Evolutionary conservation across 2,113 vertebrate species (phyloP).

Genomic region (Xyliphius kryptos): DNA sequence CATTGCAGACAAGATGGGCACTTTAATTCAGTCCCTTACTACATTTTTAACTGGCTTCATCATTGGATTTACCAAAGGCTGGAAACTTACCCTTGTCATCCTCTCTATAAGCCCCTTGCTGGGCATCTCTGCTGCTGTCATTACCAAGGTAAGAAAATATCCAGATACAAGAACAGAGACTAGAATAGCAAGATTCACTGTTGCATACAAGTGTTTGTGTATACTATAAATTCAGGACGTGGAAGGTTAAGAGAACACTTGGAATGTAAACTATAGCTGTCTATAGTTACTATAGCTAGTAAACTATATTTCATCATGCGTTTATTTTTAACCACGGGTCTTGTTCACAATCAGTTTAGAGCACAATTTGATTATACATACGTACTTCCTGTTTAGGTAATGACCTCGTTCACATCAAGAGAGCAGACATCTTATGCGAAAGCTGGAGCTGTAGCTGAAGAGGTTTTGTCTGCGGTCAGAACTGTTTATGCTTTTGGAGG

Average conservation of each 20-base stretch:
- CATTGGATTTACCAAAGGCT: constrained; percentile 82
- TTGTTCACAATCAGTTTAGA: no score
- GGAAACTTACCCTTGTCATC: constrained; percentile 96
- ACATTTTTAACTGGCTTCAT: constrained; percentile 76
- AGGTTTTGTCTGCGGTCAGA: constrained; percentile 79
- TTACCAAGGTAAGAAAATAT: constrained; percentile 77
- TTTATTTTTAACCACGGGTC: no score
- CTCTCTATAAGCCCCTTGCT: constrained; percentile 87
- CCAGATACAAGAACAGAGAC: no score
- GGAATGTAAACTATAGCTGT: no score
- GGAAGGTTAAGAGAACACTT: no score
- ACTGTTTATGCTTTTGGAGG: constrained; percentile 93
- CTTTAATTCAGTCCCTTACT: constrained; percentile 75
- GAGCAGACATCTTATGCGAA: constrained; percentile 91
- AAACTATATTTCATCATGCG: no score
- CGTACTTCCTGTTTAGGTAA: constrained; percentile 63
- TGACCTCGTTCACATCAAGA: constrained; percentile 80
- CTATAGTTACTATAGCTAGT: no score
- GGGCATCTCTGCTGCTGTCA: constrained; percentile 76
- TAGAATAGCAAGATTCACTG: background rate
- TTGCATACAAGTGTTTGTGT: no score
- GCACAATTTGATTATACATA: no score
- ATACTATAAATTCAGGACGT: no score
- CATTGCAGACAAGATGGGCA: constrained; percentile 86
- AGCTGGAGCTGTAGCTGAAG: constrained; percentile 91